Evolutionary conservation across 2,113 vertebrate genomes (phyloP).

Genomic region (Dicaeum eximium): DNA sequence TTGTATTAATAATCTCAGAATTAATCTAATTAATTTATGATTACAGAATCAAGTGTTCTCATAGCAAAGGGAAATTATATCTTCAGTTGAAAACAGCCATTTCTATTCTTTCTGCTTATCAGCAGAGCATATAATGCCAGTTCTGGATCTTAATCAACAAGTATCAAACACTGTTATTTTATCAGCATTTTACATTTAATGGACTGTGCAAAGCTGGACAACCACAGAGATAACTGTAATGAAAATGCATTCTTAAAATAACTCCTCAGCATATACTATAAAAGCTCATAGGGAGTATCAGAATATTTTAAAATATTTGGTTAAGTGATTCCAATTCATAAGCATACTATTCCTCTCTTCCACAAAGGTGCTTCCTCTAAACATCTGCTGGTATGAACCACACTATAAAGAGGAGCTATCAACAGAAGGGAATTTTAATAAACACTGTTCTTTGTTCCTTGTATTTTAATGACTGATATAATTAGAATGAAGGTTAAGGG

Average conservation of each 20-base stretch:
- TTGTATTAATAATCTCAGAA: background rate
- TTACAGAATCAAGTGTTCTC: background rate
- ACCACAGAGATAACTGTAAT: background rate
- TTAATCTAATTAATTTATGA: background rate
- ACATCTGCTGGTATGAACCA: background rate
- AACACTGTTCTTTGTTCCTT: constrained; percentile 24
- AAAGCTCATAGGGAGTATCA: background rate
- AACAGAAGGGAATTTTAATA: constrained; percentile 38
- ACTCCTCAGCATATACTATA: background rate
- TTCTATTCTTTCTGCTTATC: background rate
- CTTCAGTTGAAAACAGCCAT: background rate
- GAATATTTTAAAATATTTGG: background rate
- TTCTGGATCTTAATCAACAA: background rate
- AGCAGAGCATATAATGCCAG: background rate
- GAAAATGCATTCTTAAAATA: background rate
- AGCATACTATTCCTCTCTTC: background rate
- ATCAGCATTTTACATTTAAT: background rate
- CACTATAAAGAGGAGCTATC: background rate
- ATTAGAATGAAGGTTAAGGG: constrained; percentile 54
- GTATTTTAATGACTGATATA: constrained; percentile 56
- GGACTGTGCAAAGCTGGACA: background rate
- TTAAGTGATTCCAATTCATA: background rate
- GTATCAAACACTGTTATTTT: background rate
- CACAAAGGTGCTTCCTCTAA: background rate
- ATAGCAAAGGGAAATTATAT: background rate